phyloP scores from a whole-genome alignment of 2,888 invertebrate species.

The Chaetogeoica ovagalla region DNA sequence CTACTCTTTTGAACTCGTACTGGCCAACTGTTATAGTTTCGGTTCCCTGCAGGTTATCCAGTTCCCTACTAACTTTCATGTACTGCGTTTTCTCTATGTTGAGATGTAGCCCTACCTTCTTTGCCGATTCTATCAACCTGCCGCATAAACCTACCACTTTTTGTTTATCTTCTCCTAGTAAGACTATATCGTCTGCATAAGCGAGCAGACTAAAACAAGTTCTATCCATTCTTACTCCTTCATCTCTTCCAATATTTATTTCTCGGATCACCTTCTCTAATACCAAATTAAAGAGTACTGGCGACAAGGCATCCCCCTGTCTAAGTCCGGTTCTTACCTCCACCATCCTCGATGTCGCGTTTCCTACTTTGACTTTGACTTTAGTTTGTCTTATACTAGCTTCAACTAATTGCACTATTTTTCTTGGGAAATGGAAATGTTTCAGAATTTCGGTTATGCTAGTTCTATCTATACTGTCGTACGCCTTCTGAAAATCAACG shows the following conservation, averaged over 20 bases:
- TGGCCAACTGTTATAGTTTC: constrained; percentile 6
- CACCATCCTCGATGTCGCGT: constrained; percentile 5
- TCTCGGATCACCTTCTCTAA: constrained; percentile 8
- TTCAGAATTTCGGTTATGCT: constrained; percentile 16
- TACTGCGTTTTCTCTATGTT: background rate
- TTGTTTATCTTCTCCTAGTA: background rate
- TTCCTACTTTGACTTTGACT: constrained; percentile 27
- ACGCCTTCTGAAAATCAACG: constrained; percentile 15
- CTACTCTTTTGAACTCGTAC: constrained; percentile 15
- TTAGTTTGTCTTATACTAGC: constrained; percentile 23
- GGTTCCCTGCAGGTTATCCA: background rate
- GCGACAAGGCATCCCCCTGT: background rate
- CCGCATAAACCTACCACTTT: background rate
- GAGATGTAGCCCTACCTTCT: background rate
- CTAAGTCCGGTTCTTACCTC: constrained; percentile 26
- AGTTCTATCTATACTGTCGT: constrained; percentile 26
- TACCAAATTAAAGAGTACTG: constrained; percentile 14
- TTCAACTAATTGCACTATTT: constrained; percentile 18
- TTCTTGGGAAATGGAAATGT: constrained; percentile 18
- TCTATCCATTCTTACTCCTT: constrained; percentile 28
- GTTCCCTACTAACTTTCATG: constrained; percentile 10
- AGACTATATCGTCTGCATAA: constrained; percentile 1
- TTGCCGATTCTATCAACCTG: constrained; percentile 16
- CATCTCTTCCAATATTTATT: too few relatives aligned
- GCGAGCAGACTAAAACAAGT: constrained; percentile 12